phyloP scores from a whole-genome alignment of 2,797 vertebrate genomes.

The Phataginus tetradactyla region DNA sequence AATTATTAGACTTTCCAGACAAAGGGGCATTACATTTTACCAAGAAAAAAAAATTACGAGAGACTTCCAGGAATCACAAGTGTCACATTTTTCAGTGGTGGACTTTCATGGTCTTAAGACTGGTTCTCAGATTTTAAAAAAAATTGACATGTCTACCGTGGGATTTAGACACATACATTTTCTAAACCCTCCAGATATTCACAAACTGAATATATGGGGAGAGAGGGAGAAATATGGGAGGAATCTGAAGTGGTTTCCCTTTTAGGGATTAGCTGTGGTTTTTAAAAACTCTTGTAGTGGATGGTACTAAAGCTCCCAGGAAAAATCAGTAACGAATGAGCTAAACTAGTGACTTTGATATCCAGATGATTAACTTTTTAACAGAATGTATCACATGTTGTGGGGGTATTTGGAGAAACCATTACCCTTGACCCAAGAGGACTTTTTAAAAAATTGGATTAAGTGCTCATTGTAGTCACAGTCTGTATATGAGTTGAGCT shows the following conservation, averaged over 20 bases:
- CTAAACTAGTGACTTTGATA: neutral
- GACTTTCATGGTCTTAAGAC: slow-evolving; percentile 10
- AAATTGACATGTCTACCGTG: neutral
- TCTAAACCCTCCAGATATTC: neutral
- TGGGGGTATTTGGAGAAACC: slow-evolving; percentile 11
- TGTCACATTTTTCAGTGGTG: slow-evolving; percentile 44
- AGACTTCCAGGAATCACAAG: slow-evolving; percentile 45
- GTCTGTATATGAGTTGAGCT: slow-evolving; percentile 9
- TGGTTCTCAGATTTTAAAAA: slow-evolving; percentile 1
- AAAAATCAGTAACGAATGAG: slow-evolving; percentile 31
- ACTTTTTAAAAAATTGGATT: neutral
- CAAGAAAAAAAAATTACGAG: neutral
- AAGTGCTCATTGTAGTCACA: neutral
- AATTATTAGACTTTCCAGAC: slow-evolving; percentile 30
- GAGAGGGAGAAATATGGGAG: neutral
- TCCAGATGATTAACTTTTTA: slow-evolving; percentile 43
- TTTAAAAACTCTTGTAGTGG: neutral
- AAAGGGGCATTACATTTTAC: slow-evolving; percentile 42
- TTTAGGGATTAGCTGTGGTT: neutral
- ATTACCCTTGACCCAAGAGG: slow-evolving; percentile 24
- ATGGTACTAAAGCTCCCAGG: slow-evolving; percentile 12
- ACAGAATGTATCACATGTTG: neutral
- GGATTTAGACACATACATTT: neutral
- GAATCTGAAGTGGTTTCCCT: neutral
- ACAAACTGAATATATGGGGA: neutral